These are phyloP conservation scores for Cylloceria caligata DNA, from an alignment of 2,888 invertebrate species.

Conservation along the genomic window DNA sequence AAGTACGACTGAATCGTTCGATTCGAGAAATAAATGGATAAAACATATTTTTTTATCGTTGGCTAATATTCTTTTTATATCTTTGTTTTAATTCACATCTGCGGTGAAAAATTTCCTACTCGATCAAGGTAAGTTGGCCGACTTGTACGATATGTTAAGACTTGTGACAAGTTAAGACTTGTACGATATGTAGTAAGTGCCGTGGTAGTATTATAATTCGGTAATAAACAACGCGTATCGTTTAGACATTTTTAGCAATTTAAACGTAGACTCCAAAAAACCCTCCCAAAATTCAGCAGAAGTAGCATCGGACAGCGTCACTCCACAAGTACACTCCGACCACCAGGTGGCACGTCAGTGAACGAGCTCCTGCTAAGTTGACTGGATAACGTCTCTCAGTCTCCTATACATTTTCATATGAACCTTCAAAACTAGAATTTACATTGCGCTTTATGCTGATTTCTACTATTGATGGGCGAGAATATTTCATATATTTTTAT, in stretches of 20 bases:
- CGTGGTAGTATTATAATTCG: no score
- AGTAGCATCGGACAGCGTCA: not conserved
- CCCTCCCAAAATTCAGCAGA: no score
- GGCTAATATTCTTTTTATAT: not conserved
- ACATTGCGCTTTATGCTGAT: conserved; percentile 7
- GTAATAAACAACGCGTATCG: no score
- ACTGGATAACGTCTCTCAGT: not conserved
- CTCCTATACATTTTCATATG: conserved; percentile 16
- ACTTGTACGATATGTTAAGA: no score
- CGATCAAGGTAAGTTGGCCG: not conserved
- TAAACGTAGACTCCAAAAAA: no score
- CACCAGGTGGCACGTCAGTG: not conserved
- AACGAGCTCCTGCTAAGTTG: not conserved
- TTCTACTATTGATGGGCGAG: not conserved
- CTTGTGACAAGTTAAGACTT: no score
- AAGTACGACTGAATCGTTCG: conserved; percentile 14
- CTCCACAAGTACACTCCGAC: not conserved
- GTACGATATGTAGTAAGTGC: no score
- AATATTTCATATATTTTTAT: not conserved
- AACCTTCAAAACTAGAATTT: not conserved
- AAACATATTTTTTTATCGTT: conserved; percentile 33
- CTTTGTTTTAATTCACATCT: not conserved
- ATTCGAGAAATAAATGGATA: conserved; percentile 62
- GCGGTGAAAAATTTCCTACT: not conserved
- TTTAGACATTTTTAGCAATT: no score